Base-by-base conservation (phyloP, 1,140 invertebrate genomes). In the Hydropsyche tenuis region DNA sequence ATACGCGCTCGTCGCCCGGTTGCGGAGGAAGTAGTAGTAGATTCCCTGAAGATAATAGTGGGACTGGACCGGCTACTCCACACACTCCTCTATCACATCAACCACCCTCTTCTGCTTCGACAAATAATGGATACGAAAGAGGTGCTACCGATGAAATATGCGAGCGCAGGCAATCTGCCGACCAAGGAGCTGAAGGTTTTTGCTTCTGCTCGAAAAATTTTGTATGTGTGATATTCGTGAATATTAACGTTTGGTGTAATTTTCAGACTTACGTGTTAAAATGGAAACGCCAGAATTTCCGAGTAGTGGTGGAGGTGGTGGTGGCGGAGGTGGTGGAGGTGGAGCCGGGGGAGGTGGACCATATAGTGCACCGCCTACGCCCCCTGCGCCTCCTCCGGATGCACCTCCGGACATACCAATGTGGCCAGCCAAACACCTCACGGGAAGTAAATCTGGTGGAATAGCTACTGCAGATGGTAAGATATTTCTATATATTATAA, bases 241-340 rank as follows among this genome's bases (percentile, higher is more conserved):
- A n/a, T 56, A 56, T 56, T 16, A 56, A 56, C 18, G 51, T 11
- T 9, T 56, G 18, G 7, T 9, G 7, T 56, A 56, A 9, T 51
- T 70, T 70, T 48, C 18, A 70, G 68, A 70, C 48, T 56, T 70
- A 82, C 86, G 87, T 60, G 85, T 89, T 30, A 89, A 89, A 78
- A 85, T 83, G 81, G 87, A 89, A 79, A 87, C 84, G 1, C 72
- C 82, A 78, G 82, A 88, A 79, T 85, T 85, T 80, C 80, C 86
- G 75, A 73, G 84, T 74, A 80, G 81, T 80, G 7, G 83, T 77
- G 51, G 51, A 53, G 37, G 37, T 6, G 45, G 30, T 37, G 80
- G 84, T 66, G 80, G 85, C 79, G 83, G 85, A 84, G 16, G 85
- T 84, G 65, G 85, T 86, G 62, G 86, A 86, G 56, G 83, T 84